A percentile compares a stretch with the other conserved stretches of the same genome.
Evolutionary conservation across 2,113 vertebrate species (phyloP).

Genomic region (Platichthys flesus): DNA sequence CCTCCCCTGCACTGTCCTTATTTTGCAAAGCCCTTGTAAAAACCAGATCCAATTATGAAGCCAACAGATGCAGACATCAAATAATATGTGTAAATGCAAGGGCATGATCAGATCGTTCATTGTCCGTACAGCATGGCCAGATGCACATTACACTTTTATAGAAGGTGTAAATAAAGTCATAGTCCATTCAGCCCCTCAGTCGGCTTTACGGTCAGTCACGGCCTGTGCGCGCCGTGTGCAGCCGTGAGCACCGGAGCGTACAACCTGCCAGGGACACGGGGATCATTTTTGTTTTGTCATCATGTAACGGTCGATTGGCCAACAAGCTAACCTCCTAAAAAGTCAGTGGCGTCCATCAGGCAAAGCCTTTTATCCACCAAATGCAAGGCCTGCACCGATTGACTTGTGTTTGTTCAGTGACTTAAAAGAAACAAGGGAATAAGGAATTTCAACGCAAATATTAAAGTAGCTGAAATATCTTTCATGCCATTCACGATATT

Average conservation of each 20-base stretch:
- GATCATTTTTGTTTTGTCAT: conserved; percentile 59
- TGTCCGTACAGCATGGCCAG: conserved; percentile 56
- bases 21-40: conserved; percentile 60
- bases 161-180: conserved; percentile 56
- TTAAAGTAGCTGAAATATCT: not conserved
- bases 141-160: conserved; percentile 67
- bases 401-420: not conserved
- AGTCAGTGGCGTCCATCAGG: conserved; percentile 44
- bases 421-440: no score
- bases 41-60: conserved; percentile 58
- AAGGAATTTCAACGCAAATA: not conserved
- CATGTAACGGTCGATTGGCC: conserved; percentile 49
- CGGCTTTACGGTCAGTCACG: conserved; percentile 32
- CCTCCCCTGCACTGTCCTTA: conserved; percentile 38
- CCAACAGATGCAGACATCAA: conserved; percentile 62
- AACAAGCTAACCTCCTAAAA: conserved; percentile 50
- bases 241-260: conserved; percentile 44
- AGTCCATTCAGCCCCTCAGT: conserved; percentile 40
- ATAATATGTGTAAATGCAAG: conserved; percentile 59
- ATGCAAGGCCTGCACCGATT: conserved; percentile 2
- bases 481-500: not conserved
- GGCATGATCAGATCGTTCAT: conserved; percentile 53
- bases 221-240: conserved; percentile 1
- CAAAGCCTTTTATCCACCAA: conserved; percentile 45
- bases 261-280: conserved; percentile 50